Evolutionary conservation across 2,888 invertebrate species (phyloP), one percentile per base, ranked within the genome.

Genomic region (Alsophila aescularia): DNA sequence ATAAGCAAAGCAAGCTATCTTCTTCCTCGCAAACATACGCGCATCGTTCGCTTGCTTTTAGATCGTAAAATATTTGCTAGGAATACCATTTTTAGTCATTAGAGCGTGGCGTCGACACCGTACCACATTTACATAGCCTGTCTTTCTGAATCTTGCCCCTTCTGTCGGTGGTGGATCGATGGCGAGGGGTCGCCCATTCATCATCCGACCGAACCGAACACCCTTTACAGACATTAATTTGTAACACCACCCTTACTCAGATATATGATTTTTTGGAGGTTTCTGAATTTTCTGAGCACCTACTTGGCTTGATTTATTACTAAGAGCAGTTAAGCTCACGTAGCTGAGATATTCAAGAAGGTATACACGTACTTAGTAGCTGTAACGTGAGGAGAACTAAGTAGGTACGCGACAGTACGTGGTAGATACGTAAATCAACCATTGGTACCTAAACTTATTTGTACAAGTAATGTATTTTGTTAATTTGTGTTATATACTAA

Each of bases 151-250:
- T 70, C 63, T 72, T 68, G 69, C 71, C 73, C 69, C 69, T 64
- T 60, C 56, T 58, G 59, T 66, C 48, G 41, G 59, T 52, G 47
- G 58, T 60, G 73, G 81, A 83, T 85, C 85, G 85, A 85, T 84
- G 73, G 69, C 70, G 72, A 66, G 66, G 69, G 71, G 60, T 67
- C 65, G 66, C 69, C 73, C 77, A 81, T 83, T 79, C 78, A 81
- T 81, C 79, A 79, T 76, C 60, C 72, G 61, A 74, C 74, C 72
- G 58, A 69, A 73, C 67, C 62, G 62, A 65, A 67, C 68, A 67
- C 70, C 73, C 73, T 56, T 70, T 64, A 60, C 60, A 62, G 58
- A 52, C 62, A 62, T 57, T 64, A 61, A 64, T 62, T 66, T 64
- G 57, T 57, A 55, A 55, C 56, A 52, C 53, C 58, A 60, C 56